Base-by-base conservation (phyloP, 2,113 vertebrate genomes). In the Scytalopus superciliaris region DNA sequence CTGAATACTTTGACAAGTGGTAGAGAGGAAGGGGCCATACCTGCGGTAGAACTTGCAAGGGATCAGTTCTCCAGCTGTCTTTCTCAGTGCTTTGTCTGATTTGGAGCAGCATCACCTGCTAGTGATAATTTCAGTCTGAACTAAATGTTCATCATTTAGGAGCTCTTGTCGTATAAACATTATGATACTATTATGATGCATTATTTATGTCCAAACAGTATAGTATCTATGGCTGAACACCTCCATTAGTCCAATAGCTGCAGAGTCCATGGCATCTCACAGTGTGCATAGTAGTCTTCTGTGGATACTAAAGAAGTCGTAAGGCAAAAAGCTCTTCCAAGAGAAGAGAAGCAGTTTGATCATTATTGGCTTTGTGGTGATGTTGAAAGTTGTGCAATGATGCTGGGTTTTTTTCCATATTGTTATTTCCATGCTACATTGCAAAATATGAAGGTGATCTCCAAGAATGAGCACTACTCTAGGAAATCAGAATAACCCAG, bases 241-340 rank as follows among this genome's bases (percentile, higher is more conserved):
- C 35, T 73, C 79, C 37, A 42, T 83, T 88, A 81, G 77, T 94
- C 52, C 75, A 67, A 19, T 49, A 67, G 37, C 47, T 75, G 15
- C 52, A 70, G 72, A 92, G 56, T 56, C 39, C 6, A 2, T 68
- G 68, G 35, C 59, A 70, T 84, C 68, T 88, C 59, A 59, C 44
- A 77, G 39, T n/a, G 50, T 84, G 60, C 52, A 3, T 25, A 37
- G 67, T 31, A 63, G 35, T 72, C 55, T 92, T 91, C 28, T 64
- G 47, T 95, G 75, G 52, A 52, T 91, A 62, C n/a, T 89, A 88
- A 90, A 80, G 63, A 57, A 69, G 9, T 56, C 4, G 0, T 67
- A 64, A 90, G 44, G 64, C 52, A 92, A 92, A 96, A 88, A 44
- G 6, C 14, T 84, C 76, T 83, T 93, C 16, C 64, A 76, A 94